A percentile compares a stretch with the other conserved stretches of the same genome.
phyloP scores from a whole-genome alignment of 2,888 invertebrate genomes.

The Lomographa bimaculata region DNA sequence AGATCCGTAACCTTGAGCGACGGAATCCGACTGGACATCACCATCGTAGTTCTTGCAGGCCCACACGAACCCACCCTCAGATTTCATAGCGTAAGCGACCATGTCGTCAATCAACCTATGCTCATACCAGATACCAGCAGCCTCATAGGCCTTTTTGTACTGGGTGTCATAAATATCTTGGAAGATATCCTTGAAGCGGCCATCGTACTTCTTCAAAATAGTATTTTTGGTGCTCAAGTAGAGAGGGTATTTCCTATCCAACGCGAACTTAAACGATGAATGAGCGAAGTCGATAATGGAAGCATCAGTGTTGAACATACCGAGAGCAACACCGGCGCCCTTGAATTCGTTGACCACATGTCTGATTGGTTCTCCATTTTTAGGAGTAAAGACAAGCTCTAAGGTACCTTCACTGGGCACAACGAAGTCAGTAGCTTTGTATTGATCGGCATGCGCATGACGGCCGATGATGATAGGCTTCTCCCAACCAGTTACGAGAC shows the following conservation, averaged over 20 bases:
- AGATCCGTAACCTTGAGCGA: conserved; percentile 98
- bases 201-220: conserved; percentile 97
- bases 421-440: conserved; percentile 98
- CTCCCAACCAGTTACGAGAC: conserved; percentile 96
- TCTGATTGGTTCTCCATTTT: conserved; percentile 85
- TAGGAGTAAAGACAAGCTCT: conserved; percentile 91
- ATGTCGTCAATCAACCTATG: conserved; percentile 99
- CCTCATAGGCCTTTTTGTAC: conserved; percentile 93
- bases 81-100: conserved; percentile 99
- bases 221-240: conserved; percentile 99
- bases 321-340: conserved; percentile 95
- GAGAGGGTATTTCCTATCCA: conserved; percentile 92
- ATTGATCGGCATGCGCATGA: conserved; percentile 99
- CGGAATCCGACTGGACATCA: conserved; percentile 99
- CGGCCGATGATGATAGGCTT: conserved; percentile 99
- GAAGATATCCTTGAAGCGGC: conserved; percentile 98
- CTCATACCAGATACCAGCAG: conserved; percentile 97
- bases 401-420: conserved; percentile 96
- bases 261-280: conserved; percentile 95
- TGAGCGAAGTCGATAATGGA: conserved; percentile 98
- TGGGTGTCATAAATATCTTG: conserved; percentile 96
- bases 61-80: conserved; percentile 99
- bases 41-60: conserved; percentile 99
- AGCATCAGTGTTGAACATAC: conserved; percentile 98
- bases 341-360: conserved; percentile 93